Percentiles rank a stretch among this genome's conserved stretches.
Conservation (phyloP, 23 tunicate species). For the Styela clava region DNA sequence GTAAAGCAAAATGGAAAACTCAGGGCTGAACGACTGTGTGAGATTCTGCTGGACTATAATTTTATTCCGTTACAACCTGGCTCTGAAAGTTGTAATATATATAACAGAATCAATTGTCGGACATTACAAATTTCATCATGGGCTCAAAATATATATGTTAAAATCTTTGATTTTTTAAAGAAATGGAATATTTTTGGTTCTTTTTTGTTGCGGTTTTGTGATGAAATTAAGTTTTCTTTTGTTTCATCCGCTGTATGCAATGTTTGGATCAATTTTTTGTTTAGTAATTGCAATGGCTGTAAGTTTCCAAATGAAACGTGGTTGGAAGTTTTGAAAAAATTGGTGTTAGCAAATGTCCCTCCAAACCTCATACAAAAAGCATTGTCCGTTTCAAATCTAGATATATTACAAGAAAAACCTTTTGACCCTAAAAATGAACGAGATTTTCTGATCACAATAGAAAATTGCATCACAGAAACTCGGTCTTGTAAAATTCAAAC, state of each 20-base stretch:
- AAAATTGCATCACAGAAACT: not conserved
- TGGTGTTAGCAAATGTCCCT: not conserved
- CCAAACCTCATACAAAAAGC: not conserved
- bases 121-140: not conserved
- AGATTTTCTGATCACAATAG: not conserved
- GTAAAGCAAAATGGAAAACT: not conserved
- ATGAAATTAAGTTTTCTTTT: not conserved
- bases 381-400: not conserved
- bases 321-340: not conserved
- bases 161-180: slow-evolving; percentile 1
- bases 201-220: not conserved
- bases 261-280: not conserved
- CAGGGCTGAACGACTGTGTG: not conserved
- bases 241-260: not conserved
- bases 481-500: too few species aligned
- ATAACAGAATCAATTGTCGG: not conserved
- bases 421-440: not conserved
- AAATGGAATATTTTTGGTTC: not conserved
- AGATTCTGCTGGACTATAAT: not conserved
- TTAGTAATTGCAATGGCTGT: not conserved
- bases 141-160: not conserved
- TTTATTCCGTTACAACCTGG: not conserved
- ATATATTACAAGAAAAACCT: not conserved
- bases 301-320: not conserved
- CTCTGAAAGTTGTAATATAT: not conserved